Evolutionary conservation across 2,797 vertebrate species (phyloP).

Genomic region (Monodelphis domestica): DNA sequence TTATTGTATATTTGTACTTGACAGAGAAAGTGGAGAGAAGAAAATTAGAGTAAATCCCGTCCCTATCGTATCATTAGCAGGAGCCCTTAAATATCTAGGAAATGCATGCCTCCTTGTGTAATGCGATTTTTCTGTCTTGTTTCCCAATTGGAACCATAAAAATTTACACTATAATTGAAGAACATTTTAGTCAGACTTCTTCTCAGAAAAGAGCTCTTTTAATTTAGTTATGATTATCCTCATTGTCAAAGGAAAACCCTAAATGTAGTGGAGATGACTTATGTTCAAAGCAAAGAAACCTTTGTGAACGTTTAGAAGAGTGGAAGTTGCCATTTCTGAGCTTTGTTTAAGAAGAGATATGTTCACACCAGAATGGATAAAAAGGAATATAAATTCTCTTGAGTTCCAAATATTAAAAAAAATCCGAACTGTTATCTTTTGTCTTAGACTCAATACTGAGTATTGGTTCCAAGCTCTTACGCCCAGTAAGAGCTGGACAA

Average conservation of each 20-base stretch:
- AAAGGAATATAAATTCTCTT: not conserved
- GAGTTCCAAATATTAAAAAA: not conserved
- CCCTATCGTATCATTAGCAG: not conserved
- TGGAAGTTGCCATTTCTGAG: not conserved
- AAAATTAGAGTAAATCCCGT: not conserved
- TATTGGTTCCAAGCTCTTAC: no score
- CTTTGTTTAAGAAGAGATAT: not conserved
- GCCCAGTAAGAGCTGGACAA: no score
- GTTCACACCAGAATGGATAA: not conserved
- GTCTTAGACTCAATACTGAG: no score
- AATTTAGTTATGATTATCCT: slow-evolving; percentile 1
- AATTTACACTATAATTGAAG: not conserved
- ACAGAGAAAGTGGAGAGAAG: not conserved
- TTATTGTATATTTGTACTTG: not conserved
- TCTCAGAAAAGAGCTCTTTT: not conserved
- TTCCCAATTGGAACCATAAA: not conserved
- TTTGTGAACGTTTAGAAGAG: not conserved
- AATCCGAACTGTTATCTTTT: no score
- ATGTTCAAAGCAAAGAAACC: not conserved
- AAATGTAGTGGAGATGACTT: not conserved
- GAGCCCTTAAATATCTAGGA: not conserved
- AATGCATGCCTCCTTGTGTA: not conserved
- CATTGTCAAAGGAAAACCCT: not conserved
- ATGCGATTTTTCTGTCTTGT: not conserved
- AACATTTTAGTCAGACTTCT: not conserved